phyloP scores from a whole-genome alignment of 2,797 vertebrate species.

The Crocodylus rhombifer region DNA sequence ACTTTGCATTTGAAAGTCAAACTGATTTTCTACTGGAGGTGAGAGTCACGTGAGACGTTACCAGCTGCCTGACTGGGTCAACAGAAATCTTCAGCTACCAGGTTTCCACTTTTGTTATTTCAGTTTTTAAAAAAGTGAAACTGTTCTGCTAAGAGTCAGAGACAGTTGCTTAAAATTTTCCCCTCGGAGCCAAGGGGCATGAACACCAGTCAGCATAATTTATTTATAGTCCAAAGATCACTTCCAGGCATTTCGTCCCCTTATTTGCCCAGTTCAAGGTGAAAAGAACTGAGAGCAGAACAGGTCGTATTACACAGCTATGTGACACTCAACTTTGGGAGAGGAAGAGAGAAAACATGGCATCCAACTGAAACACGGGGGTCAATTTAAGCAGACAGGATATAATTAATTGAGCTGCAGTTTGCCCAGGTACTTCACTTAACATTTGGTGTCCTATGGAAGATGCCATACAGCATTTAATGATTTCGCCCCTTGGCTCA shows the following conservation, averaged over 20 bases:
- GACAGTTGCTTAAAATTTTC: background rate
- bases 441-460: background rate
- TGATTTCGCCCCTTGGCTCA: background rate
- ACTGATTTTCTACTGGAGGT: background rate
- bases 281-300: background rate
- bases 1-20: background rate
- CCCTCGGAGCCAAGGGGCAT: background rate
- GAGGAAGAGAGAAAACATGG: background rate
- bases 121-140: background rate
- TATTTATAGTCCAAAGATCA: background rate
- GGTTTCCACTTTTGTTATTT: background rate
- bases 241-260: background rate
- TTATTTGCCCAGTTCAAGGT: background rate
- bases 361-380: background rate
- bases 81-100: background rate
- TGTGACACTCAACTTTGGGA: background rate
- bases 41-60: background rate
- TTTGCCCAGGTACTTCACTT: background rate
- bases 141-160: background rate
- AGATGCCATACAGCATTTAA: background rate
- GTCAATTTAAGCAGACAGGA: background rate
- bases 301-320: no score
- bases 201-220: background rate
- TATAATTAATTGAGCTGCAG: background rate
- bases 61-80: background rate